Evolutionary conservation across 2,113 vertebrate species (phyloP).

Genomic region (Petaurus breviceps): DNA sequence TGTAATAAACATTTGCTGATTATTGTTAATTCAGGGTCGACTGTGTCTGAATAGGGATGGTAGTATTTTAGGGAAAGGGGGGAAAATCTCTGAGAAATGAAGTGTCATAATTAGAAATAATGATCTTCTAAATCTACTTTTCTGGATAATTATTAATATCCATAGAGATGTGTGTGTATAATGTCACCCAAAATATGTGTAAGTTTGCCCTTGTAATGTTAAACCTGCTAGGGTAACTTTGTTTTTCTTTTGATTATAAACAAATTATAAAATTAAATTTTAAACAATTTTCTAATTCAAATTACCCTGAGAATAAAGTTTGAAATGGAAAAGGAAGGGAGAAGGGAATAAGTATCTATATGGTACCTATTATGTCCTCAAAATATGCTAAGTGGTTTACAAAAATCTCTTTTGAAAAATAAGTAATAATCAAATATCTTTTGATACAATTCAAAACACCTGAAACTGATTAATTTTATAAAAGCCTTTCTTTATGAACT

Average conservation of each 20-base stretch:
- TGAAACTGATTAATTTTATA: not conserved
- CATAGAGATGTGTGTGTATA: not conserved
- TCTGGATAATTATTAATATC: not conserved
- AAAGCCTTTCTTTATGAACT: not conserved
- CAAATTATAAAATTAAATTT: not conserved
- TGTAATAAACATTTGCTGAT: not conserved
- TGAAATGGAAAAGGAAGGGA: not conserved
- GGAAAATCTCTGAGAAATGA: not conserved
- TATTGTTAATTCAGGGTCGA: too few relatives aligned
- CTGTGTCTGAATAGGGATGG: too few relatives aligned
- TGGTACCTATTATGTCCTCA: not conserved
- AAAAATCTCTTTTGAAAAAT: not conserved
- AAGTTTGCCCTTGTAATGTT: not conserved
- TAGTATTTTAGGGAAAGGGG: too few relatives aligned
- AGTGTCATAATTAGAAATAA: not conserved
- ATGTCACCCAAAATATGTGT: not conserved
- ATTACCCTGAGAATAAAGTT: not conserved
- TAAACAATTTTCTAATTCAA: not conserved
- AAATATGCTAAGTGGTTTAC: not conserved
- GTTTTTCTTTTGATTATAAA: not conserved
- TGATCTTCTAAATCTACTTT: not conserved
- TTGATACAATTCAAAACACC: not conserved
- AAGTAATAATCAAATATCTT: not conserved
- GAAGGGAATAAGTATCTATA: not conserved
- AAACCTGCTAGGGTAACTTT: not conserved